Evolutionary conservation across 2,888 invertebrate species (phyloP).

Genomic region (Teleiodes luculella): DNA sequence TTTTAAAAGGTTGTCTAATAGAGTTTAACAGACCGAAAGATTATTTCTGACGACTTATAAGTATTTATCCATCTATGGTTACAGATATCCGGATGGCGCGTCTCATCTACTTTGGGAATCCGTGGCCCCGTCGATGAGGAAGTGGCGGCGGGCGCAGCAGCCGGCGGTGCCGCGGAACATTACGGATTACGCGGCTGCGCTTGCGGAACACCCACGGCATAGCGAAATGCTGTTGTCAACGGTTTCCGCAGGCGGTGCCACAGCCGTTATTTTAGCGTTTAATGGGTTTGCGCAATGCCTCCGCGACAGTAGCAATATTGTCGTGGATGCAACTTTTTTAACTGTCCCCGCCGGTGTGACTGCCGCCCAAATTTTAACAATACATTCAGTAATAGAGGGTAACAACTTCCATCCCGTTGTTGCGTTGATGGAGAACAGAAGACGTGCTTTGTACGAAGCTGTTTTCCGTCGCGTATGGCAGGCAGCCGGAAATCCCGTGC

Average conservation of each 20-base stretch:
- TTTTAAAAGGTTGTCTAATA: too few species aligned
- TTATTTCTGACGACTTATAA: too few species aligned
- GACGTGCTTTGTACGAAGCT: conserved; percentile 1
- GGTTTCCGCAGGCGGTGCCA: conserved; percentile 2
- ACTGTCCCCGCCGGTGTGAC: conserved; percentile 14
- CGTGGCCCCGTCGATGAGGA: conserved; percentile 5
- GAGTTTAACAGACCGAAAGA: too few species aligned
- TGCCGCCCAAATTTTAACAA: conserved; percentile 5
- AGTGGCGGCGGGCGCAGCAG: neutral
- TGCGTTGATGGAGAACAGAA: conserved; percentile 9
- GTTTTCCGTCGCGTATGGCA: conserved; percentile 8
- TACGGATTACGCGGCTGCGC: neutral
- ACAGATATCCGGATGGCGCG: conserved; percentile 5
- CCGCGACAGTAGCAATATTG: neutral
- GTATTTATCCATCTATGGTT: neutral
- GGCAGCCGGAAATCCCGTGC: conserved; percentile 7
- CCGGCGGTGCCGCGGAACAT: conserved; percentile 3
- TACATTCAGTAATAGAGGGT: neutral
- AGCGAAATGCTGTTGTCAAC: conserved; percentile 9
- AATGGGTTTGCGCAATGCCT: conserved; percentile 1
- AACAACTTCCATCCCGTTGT: conserved; percentile 6
- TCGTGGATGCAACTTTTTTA: conserved; percentile 16
- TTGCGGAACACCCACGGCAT: conserved; percentile 1
- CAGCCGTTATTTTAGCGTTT: conserved; percentile 10
- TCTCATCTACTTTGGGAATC: conserved; percentile 7